Base-by-base conservation (phyloP, 2,888 invertebrate genomes). In the Acanthoscelides obtectus region DNA sequence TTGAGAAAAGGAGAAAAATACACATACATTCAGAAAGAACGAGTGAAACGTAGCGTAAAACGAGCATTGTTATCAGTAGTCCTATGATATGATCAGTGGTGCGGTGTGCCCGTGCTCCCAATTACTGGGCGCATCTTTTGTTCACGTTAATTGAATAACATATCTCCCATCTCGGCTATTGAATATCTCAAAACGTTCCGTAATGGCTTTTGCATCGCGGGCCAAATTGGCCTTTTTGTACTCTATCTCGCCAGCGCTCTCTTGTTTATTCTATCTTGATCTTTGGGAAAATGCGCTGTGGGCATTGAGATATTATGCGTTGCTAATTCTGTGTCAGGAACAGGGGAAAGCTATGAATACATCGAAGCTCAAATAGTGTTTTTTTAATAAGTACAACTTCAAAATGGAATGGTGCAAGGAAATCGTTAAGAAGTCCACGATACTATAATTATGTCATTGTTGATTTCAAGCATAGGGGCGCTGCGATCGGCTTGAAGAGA, bases 101-200 rank as follows among this genome's bases (percentile, higher is more conserved):
- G 72, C 73, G 71, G 71, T 72, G 73, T 66, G 63, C 19, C 19
- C 70, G n/a, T 70, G 27, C 21, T 68, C 75, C 72, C 77, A 76
- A 73, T 77, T 76, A 74, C 74, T 72, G 71, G 75, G 72, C 68
- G 73, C 69, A 70, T 72, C 76, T 73, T 77, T 77, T 77, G 76
- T 76, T 73, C 72, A 67, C 73, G 72, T 76, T 77, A 77, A 77
- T 77, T 77, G 77, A 77, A 77, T 74, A 72, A 77, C 76, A 73
- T 77, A 72, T 72, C 72, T 72, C 63, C 70, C 72, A 69, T 72
- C 72, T 71, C 20, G 69, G 70, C 72, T 68, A 69, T 71, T 72
- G 70, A 71, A 68, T 65, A 68, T 69, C 72, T 70, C 72, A 72
- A 72, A 72, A 72, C 72, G 72, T 68, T 67, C 66, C 70, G 25